Conservation (phyloP, 2,888 invertebrate species). For the Dione vanillae region DNA sequence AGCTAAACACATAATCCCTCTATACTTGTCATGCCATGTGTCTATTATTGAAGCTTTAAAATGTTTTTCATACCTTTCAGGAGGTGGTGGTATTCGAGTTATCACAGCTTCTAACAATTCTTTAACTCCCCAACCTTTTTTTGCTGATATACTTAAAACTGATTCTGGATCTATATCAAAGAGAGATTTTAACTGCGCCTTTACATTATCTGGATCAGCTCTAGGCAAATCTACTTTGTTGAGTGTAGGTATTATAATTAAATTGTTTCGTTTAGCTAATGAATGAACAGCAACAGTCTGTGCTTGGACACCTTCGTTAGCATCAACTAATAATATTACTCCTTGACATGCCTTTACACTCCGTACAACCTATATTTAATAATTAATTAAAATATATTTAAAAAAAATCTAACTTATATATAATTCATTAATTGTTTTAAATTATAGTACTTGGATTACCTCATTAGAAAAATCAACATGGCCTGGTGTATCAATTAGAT, state of each 20-base stretch:
- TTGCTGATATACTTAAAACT: constrained; percentile 95
- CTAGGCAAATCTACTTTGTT: constrained; percentile 98
- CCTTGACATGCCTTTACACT: constrained; percentile 97
- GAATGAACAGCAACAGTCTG: constrained; percentile 99
- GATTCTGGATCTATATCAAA: constrained; percentile 91
- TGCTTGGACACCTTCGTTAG: constrained; percentile 97
- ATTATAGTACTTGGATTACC: constrained; percentile 79
- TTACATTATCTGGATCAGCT: constrained; percentile 93
- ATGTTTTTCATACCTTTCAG: constrained; percentile 82
- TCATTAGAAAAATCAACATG: constrained; percentile 99
- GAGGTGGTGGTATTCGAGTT: constrained; percentile 90
- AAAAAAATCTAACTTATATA: too few relatives aligned
- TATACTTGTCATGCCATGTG: constrained; percentile 95
- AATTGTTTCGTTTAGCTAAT: constrained; percentile 92
- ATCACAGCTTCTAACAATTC: constrained; percentile 91
- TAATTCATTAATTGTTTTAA: too few relatives aligned
- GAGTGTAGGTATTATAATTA: constrained; percentile 94
- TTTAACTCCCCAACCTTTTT: constrained; percentile 93
- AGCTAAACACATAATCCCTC: constrained; percentile 91
- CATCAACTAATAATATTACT: constrained; percentile 96
- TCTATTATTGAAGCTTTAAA: constrained; percentile 95
- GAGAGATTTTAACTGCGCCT: constrained; percentile 89
- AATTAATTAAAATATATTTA: constrained; percentile 8
- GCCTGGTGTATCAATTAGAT: constrained; percentile 98
- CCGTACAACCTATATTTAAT: constrained; percentile 86